These are phyloP conservation scores for Zosterops japonicus DNA, from an alignment of 2,113 vertebrate species.

Conservation along the genomic window DNA sequence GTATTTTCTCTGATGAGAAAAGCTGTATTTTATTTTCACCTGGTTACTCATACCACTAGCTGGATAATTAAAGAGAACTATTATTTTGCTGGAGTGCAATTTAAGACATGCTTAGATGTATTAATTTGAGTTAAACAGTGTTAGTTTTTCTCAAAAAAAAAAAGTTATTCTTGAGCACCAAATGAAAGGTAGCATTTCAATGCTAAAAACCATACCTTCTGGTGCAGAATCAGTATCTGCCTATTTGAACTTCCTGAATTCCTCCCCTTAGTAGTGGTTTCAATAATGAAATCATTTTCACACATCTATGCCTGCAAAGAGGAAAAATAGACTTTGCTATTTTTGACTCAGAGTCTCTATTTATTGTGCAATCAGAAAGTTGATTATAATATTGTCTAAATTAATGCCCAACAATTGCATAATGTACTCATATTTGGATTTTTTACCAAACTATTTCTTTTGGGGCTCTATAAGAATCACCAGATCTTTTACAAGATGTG, in stretches of 20 bases:
- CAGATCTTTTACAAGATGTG: neutral
- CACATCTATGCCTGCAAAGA: neutral
- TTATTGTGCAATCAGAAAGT: conserved; percentile 54
- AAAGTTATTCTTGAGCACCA: neutral
- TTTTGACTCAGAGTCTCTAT: conserved; percentile 37
- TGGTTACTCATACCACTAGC: neutral
- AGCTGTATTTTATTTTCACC: neutral
- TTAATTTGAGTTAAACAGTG: neutral
- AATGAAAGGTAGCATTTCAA: neutral
- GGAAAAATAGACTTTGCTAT: conserved; percentile 18
- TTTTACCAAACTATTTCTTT: conserved; percentile 2
- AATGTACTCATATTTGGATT: neutral
- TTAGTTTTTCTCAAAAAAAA: neutral
- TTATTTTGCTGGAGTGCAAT: neutral
- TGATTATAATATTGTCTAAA: conserved; percentile 50
- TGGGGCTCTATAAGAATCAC: neutral
- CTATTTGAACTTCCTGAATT: neutral
- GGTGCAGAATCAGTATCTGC: neutral
- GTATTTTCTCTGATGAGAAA: neutral
- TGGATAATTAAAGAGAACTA: neutral
- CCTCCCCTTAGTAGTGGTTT: neutral
- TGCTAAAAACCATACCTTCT: neutral
- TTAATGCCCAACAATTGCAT: conserved; percentile 50
- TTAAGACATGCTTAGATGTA: neutral
- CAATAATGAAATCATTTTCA: neutral